These are phyloP conservation scores for Aplochiton taeniatus DNA, from an alignment of 2,797 vertebrate species.

Conservation along the genomic window DNA sequence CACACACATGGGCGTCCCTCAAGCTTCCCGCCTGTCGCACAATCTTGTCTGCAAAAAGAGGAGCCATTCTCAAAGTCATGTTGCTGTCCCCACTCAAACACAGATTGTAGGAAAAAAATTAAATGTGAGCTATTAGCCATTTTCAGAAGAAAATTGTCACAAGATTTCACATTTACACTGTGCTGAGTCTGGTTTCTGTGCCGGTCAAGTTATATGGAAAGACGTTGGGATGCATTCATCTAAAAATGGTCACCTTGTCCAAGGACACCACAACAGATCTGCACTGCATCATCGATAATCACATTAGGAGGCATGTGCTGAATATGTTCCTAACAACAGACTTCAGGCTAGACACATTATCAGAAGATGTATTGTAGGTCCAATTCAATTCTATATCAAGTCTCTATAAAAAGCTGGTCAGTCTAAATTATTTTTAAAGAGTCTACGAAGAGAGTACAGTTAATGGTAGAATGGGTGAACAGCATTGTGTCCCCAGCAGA, in stretches of 20 bases:
- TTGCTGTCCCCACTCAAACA: neutral
- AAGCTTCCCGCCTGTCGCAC: conserved; percentile 87
- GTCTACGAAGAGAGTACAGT: no score
- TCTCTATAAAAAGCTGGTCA: no score
- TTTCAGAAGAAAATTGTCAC: no score
- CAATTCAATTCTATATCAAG: neutral
- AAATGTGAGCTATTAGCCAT: no score
- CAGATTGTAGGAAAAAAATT: no score
- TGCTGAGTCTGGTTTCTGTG: conserved; percentile 31
- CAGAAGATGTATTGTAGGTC: conserved; percentile 33
- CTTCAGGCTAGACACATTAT: conserved; percentile 51
- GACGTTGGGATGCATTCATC: conserved; percentile 62
- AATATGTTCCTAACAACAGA: conserved; percentile 30
- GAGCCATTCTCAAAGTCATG: neutral
- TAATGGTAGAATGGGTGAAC: neutral
- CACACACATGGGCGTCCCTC: conserved; percentile 84
- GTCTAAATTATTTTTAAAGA: conserved; percentile 1
- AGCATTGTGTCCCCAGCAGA: neutral
- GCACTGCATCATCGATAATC: conserved; percentile 70
- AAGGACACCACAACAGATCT: conserved; percentile 67
- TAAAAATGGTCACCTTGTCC: conserved; percentile 65
- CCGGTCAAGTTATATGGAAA: conserved; percentile 34
- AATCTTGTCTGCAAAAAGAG: conserved; percentile 85
- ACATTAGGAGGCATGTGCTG: conserved; percentile 46
- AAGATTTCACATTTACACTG: no score